phyloP scores from a whole-genome alignment of 2,113 vertebrate genomes.

The Chaetodon trifascialis region DNA sequence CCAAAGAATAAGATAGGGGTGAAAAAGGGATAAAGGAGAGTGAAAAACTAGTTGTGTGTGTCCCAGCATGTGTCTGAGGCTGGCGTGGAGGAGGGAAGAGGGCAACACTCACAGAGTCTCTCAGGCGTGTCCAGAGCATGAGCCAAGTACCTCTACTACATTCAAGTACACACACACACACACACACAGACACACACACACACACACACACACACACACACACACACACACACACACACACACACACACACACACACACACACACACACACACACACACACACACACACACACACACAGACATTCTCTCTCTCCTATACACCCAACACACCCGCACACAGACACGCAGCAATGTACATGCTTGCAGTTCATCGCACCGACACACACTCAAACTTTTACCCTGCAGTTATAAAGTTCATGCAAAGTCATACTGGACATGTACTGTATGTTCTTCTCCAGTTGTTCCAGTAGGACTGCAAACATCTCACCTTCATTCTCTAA shows the following conservation, averaged over 20 bases:
- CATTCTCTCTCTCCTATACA: slow-evolving; percentile 20
- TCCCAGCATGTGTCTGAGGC: slow-evolving; percentile 77
- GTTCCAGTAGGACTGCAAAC: not conserved
- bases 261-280: slow-evolving; percentile 40
- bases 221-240: slow-evolving; percentile 36
- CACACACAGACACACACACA: slow-evolving; percentile 45
- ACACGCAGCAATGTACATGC: slow-evolving; percentile 11
- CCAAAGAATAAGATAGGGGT: slow-evolving; percentile 40
- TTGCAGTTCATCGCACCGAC: slow-evolving; percentile 15
- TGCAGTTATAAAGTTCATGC: slow-evolving; percentile 48
- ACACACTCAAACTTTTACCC: slow-evolving; percentile 49
- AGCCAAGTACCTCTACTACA: slow-evolving; percentile 68
- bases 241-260: slow-evolving; percentile 38
- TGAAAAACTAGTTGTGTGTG: slow-evolving; percentile 71
- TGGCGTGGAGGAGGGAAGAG: slow-evolving; percentile 62
- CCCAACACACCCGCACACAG: slow-evolving; percentile 32
- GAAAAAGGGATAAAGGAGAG: slow-evolving; percentile 56
- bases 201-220: slow-evolving; percentile 37
- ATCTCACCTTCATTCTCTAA: slow-evolving; percentile 18
- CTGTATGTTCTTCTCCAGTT: not conserved
- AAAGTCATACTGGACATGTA: slow-evolving; percentile 27
- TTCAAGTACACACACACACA: slow-evolving; percentile 48
- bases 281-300: slow-evolving; percentile 41
- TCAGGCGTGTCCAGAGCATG: slow-evolving; percentile 78
- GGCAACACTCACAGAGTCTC: slow-evolving; percentile 73